Evolutionary conservation across 2,797 vertebrate genomes (phyloP).

Genomic region (Oophaga sylvatica): DNA sequence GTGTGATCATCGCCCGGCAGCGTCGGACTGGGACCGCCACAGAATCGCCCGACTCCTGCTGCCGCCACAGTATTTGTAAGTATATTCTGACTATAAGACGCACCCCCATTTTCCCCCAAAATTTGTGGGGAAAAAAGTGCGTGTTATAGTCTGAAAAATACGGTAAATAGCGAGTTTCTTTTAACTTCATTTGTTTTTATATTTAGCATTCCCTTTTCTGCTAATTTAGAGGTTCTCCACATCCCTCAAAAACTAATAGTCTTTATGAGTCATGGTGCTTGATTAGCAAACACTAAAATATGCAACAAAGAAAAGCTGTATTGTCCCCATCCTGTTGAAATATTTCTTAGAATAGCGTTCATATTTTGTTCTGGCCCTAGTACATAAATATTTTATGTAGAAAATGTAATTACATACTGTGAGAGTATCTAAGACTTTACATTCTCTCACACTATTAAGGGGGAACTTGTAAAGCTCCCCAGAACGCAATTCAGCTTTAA

Average conservation of each 20-base stretch:
- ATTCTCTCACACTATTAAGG: constrained; percentile 36
- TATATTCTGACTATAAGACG: no score
- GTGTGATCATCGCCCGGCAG: no score
- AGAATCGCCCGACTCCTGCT: no score
- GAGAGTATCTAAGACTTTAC: constrained; percentile 18
- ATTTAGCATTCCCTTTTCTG: not conserved
- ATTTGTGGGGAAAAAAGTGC: no score
- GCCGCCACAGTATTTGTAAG: no score
- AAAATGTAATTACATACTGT: constrained; percentile 51
- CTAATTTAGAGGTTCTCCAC: not conserved
- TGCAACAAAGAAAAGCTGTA: not conserved
- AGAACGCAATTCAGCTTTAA: constrained; percentile 36
- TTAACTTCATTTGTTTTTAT: not conserved
- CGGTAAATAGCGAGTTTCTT: not conserved
- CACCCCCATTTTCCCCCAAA: no score
- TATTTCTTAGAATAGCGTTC: constrained; percentile 31
- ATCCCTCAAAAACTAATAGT: not conserved
- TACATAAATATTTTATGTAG: constrained; percentile 51
- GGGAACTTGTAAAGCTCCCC: constrained; percentile 17
- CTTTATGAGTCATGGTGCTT: constrained; percentile 25
- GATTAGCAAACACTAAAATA: not conserved
- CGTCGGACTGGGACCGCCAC: no score
- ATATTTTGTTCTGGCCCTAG: constrained; percentile 2
- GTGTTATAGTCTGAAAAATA: no score
- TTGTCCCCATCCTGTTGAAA: not conserved